Base-by-base conservation (phyloP, 2,797 vertebrate genomes). In the Echeneis naucrates region DNA sequence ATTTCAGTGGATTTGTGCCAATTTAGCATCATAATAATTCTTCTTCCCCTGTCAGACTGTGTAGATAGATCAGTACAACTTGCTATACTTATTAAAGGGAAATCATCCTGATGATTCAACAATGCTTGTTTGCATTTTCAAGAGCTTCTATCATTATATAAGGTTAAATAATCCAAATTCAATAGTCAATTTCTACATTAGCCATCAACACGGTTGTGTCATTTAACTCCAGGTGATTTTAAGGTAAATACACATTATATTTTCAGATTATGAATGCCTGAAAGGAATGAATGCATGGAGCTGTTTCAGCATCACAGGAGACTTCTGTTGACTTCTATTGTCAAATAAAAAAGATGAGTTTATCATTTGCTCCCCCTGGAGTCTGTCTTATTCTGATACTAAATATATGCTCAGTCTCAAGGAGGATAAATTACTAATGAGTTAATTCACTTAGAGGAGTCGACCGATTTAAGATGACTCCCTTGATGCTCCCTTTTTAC, bases 391-490 rank as follows among this genome's bases (percentile, higher is more conserved):
- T 52, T 81, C 64, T 58, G 47, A 48, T 38, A 23, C 82, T 80
- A 75, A 81, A 85, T 75, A 78, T 85, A 85, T 59, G 72, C 75
- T 38, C 10, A 56, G 55, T 24, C 50, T 56, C 72, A 14, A 65
- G 72, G 50, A 78, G 54, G 80, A 86, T 89, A 72, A 72, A 57
- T 64, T 51, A 59, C 50, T 78, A 84, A 77, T 67, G 65, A 84
- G 86, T 88, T 88, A 88, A 92, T 87, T 88, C 26, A 78, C 40
- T 94, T 86, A 90, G 72, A 54, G 27, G 38, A 78, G 78, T 68
- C 90, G 82, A 72, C 66, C 19, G 17, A 50, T 48, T 77, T 88
- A 81, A 83, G 58, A 47, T 76, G 55, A 63, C 64, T 48, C 23
- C 35, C n/a, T n/a, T n/a, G n/a, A 62, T 72, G 72, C 72, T 56